Conservation (phyloP, 2,797 vertebrate genomes). For the Morelia viridis region DNA sequence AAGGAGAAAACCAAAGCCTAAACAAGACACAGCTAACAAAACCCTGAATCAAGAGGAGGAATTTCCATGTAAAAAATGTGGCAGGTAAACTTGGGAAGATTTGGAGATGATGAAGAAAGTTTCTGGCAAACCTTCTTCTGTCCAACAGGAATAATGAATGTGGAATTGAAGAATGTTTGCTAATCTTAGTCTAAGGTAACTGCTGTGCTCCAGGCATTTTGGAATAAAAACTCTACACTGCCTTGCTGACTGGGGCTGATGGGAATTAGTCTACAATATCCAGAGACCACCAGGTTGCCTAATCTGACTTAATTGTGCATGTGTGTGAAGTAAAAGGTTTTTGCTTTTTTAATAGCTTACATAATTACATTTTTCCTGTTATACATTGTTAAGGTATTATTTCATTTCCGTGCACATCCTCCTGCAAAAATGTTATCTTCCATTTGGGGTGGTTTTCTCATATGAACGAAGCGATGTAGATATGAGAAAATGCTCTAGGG, state of each 20-base stretch:
- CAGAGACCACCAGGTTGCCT: neutral
- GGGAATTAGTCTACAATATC: neutral
- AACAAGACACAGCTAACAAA: conserved; percentile 74
- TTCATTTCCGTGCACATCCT: conserved; percentile 3
- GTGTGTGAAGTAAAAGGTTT: neutral
- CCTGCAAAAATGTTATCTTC: neutral
- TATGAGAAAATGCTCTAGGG: neutral
- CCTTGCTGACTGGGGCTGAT: neutral
- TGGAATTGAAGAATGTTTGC: neutral
- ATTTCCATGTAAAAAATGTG: conserved; percentile 99
- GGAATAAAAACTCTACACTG: neutral
- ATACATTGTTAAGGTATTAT: neutral
- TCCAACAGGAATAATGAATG: neutral
- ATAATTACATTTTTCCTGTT: neutral
- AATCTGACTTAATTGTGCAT: neutral
- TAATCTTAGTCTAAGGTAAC: neutral
- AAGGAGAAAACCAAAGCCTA: conserved; percentile 69
- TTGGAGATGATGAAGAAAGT: neutral
- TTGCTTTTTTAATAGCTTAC: neutral
- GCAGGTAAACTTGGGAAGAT: conserved; percentile 83
- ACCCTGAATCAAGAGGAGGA: conserved; percentile 83
- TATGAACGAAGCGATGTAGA: rapidly evolving
- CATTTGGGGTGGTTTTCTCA: conserved; percentile 1
- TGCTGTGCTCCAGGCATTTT: neutral
- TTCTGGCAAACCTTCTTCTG: neutral